Percentiles rank a stretch among this genome's conserved stretches.
Evolutionary conservation across 2,888 invertebrate species (phyloP).

Genomic region (Mellilla xanthometata): DNA sequence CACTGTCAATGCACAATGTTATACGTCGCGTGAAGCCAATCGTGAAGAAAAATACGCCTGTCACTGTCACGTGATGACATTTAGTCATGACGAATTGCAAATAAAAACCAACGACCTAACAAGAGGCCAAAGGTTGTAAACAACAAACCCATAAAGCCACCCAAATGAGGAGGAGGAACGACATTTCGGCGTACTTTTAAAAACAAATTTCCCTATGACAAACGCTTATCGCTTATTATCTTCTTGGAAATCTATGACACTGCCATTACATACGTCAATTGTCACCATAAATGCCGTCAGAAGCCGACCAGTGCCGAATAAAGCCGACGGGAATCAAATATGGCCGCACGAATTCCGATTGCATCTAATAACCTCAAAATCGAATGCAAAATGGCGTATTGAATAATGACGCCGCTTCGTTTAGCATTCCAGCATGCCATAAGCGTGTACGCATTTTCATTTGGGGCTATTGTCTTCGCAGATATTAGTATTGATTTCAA

Average conservation of each 20-base stretch:
- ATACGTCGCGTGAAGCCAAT: background rate
- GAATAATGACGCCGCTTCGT: constrained; percentile 77
- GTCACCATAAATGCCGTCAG: constrained; percentile 56
- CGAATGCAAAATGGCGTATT: constrained; percentile 80
- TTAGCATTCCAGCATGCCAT: constrained; percentile 80
- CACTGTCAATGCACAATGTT: background rate
- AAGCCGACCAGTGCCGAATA: constrained; percentile 64
- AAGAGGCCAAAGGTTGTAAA: constrained; percentile 23
- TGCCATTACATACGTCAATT: constrained; percentile 64
- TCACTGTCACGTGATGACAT: constrained; percentile 6
- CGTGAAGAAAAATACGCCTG: background rate
- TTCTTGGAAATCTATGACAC: constrained; percentile 67
- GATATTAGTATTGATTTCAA: constrained; percentile 83
- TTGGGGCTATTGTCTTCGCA: constrained; percentile 78
- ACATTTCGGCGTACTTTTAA: constrained; percentile 40
- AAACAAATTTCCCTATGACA: constrained; percentile 54
- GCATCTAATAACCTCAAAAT: constrained; percentile 82
- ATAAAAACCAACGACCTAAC: constrained; percentile 16
- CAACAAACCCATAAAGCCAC: constrained; percentile 33
- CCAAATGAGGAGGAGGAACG: constrained; percentile 29
- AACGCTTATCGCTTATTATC: constrained; percentile 45
- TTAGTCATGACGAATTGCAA: constrained; percentile 6
- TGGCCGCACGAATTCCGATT: constrained; percentile 78
- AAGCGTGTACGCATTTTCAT: constrained; percentile 78
- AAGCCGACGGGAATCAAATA: constrained; percentile 65